Evolutionary conservation across 2,113 vertebrate species (phyloP).

Genomic region (Rhineura floridana): DNA sequence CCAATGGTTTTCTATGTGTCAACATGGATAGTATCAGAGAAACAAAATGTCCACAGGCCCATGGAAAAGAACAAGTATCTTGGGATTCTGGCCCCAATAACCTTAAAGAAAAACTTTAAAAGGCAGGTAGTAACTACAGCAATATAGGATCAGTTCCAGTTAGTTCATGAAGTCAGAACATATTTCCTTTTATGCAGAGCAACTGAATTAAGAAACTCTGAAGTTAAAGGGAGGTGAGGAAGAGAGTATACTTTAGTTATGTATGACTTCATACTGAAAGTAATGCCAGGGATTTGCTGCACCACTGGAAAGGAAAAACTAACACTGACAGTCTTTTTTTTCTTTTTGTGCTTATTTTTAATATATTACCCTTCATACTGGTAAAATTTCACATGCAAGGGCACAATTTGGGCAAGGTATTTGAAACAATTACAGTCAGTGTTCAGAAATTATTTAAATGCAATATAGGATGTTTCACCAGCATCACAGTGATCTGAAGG

Average conservation of each 20-base stretch:
- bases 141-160: background rate
- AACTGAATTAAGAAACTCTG: constrained; percentile 21
- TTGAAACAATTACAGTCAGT: background rate
- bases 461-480: background rate
- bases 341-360: background rate
- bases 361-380: constrained; percentile 47
- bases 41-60: background rate
- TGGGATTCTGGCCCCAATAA: background rate
- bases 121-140: background rate
- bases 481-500: background rate
- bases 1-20: background rate
- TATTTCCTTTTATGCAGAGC: constrained; percentile 20
- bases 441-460: background rate
- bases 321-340: constrained; percentile 26
- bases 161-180: background rate
- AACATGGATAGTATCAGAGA: background rate
- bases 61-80: background rate
- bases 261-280: background rate
- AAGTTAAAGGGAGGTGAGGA: background rate
- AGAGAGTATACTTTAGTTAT: constrained; percentile 22
- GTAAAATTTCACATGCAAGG: constrained; percentile 53
- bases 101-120: background rate
- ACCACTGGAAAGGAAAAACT: constrained; percentile 40
- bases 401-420: background rate
- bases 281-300: background rate